A percentile compares a stretch with the other conserved stretches of the same genome.
phyloP scores from a whole-genome alignment of 2,113 vertebrate species.

The Xiphophorus hellerii region DNA sequence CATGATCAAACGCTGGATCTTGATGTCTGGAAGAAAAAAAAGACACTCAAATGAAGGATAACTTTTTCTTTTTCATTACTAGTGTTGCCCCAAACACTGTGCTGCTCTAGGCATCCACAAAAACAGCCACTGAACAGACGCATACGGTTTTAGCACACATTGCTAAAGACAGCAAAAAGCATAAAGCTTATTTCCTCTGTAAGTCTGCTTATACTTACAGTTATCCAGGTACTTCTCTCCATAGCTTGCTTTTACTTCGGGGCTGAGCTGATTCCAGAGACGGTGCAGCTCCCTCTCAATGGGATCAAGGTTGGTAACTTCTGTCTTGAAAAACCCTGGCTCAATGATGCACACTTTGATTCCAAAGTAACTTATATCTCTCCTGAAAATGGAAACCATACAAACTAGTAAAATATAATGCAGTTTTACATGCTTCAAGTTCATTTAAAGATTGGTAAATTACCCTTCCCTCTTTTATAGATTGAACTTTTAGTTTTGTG shows the following conservation, averaged over 20 bases:
- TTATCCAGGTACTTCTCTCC: constrained; percentile 87
- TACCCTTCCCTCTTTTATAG: neutral
- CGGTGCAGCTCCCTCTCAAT: constrained; percentile 83
- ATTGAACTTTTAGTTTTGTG: neutral
- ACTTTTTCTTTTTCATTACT: too few species aligned
- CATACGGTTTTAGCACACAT: neutral
- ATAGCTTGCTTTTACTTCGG: constrained; percentile 85
- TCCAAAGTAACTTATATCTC: constrained; percentile 89
- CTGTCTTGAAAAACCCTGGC: constrained; percentile 92
- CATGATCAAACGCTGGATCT: constrained; percentile 86
- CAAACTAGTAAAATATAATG: neutral
- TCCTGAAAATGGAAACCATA: constrained; percentile 71
- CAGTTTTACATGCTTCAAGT: too few species aligned
- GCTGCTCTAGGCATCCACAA: neutral
- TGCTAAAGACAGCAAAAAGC: neutral
- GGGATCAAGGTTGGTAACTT: constrained; percentile 81
- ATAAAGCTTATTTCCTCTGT: neutral
- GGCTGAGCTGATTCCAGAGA: constrained; percentile 85
- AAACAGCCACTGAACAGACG: neutral
- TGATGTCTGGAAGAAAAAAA: constrained; percentile 79
- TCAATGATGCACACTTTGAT: constrained; percentile 91
- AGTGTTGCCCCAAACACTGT: too few species aligned
- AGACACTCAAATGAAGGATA: neutral
- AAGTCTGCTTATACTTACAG: constrained; percentile 78
- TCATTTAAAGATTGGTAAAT: neutral